Evolutionary conservation across 2,888 invertebrate species (phyloP), one percentile per base, ranked within the genome.

Genomic region (Epicampocera succincta): DNA sequence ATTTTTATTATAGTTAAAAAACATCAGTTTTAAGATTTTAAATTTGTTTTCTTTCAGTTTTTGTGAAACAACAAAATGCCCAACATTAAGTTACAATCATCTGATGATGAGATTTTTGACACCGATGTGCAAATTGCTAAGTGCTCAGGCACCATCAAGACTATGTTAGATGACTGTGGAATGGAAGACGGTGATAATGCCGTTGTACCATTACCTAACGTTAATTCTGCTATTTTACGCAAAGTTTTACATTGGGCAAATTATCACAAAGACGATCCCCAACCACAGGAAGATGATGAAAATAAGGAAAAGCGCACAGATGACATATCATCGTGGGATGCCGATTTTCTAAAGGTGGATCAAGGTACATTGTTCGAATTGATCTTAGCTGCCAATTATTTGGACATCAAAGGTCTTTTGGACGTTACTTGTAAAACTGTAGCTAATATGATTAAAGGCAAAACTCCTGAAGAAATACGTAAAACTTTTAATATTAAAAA

Each of bases 381-480:
- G 50, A 99, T 99, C 87, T 92, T 99, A 92, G 98, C 99, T 61
- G 98, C 99, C 9, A 99, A 99, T 91, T 99, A 99, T 90, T 92
- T 99, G 87, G 98, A 99, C 88, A 99, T 99, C 84, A 96, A 97
- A 90, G 97, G 98, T 1, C 92, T 99, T 76, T 91, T 99, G 87
- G 99, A 99, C 92, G 99, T 99, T 0, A 98, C 99, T 0, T 99
- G 99, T 92, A 99, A 99, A 92, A 98, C 98, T 0, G 98, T 98
- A 61, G 98, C 98, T 6, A 98, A 98, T 90, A 98, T 99, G 98
- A 98, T 99, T 87, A 98, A 98, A 90, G 98, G 98, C 13, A 99
- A 98, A 89, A 97, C 98, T n/a, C 98, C 98, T 0, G 98, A 98
- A 88, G 98, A 98, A 90, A 98, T 98, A 83, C 94, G 99, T 11